phyloP scores from a whole-genome alignment of 2,113 vertebrate genomes.

The Gambusia affinis region DNA sequence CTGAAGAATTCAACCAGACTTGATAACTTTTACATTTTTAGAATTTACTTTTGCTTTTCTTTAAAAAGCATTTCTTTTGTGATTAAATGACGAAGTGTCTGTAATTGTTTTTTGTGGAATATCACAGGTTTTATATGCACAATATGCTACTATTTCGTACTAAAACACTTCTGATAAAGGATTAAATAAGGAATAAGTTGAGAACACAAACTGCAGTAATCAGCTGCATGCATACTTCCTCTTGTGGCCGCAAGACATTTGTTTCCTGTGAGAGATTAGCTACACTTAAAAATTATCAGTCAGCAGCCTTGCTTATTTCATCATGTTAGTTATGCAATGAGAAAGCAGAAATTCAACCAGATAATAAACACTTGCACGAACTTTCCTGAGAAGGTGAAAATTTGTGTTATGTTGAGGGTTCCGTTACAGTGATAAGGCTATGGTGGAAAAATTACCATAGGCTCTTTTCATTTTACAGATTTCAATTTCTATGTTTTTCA shows the following conservation, averaged over 20 bases:
- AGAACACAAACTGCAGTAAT: not conserved
- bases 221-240: not conserved
- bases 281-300: not conserved
- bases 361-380: not conserved
- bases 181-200: too few species aligned
- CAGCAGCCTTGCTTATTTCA: not conserved
- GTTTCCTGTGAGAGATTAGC: not conserved
- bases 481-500: not conserved
- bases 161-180: not conserved
- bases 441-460: too few species aligned
- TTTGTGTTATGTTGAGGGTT: too few species aligned
- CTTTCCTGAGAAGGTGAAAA: too few species aligned
- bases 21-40: too few species aligned
- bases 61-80: not conserved
- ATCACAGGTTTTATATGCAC: too few species aligned
- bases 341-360: not conserved
- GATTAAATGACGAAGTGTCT: not conserved
- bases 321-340: not conserved
- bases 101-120: not conserved
- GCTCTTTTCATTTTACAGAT: not conserved
- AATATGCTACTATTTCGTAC: not conserved
- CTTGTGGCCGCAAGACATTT: not conserved
- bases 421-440: not conserved
- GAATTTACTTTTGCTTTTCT: too few species aligned
- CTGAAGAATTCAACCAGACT: not conserved